Base-by-base conservation (phyloP, 2,797 vertebrate species). In the Xiphorhynchus erythropygius region DNA sequence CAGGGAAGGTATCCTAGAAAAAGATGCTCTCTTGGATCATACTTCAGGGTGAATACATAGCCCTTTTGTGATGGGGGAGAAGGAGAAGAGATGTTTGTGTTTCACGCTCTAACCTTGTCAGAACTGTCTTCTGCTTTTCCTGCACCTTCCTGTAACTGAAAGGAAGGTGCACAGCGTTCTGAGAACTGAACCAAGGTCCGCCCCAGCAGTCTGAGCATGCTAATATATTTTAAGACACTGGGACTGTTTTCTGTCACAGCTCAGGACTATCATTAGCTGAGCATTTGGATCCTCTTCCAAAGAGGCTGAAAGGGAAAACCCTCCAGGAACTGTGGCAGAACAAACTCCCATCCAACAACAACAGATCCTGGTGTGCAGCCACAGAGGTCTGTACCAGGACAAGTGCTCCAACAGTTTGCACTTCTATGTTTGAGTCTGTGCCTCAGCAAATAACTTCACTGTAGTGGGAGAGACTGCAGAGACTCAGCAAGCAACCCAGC, bases 241-340 rank as follows among this genome's bases (percentile, higher is more conserved):
- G 44, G 47, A 42, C 17, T 71, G 76, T 52, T 91, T 82, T 78
- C 73, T 86, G 81, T 84, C 77, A 35, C 42, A 71, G 86, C 76
- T 46, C 85, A 78, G 49, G 77, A 84, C 53, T 95, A 81, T 81
- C 92, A 91, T 75, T 88, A 93, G 47, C 73, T 78, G 88, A 53
- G 53, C 49, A 84, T 47, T 80, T 84, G 90, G 76, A 56, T 81
- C 69, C 62, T 88, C n/a, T 65, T 84, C 62, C 73, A 90, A 86
- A 71, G 49, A 84, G 77, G 69, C 46, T 90, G 90, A 64, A 88
- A 93, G 83, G 65, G 71, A 96, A 88, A 95, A 57, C 46, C 73
- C 73, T 90, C 18, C 82, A 87, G 84, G 71, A 89, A 33, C 62
- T 42, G 83, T 30, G 75, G 73, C 62, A 93, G 65, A 71, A 78